Percentiles rank a stretch among this genome's conserved stretches.
These are phyloP conservation scores for Stichopus horrens DNA, from an alignment of 53 echinoderm and acorn worm species.

Conservation along the genomic window DNA sequence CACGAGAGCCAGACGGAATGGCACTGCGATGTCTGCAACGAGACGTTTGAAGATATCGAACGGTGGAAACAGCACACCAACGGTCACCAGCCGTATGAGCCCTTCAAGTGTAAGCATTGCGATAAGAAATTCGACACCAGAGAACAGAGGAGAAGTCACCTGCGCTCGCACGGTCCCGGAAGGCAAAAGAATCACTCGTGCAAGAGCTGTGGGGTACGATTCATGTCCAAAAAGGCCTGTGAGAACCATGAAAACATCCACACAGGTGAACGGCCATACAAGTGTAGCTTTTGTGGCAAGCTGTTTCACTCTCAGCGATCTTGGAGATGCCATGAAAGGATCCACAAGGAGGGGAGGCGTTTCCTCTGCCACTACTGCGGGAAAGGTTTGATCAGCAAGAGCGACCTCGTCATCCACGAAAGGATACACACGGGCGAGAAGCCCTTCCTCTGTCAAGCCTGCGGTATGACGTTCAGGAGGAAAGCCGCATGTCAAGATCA, in stretches of 20 bases:
- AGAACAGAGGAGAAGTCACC: not conserved
- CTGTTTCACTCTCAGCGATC: not conserved
- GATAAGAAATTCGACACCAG: not conserved
- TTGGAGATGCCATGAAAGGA: constrained; percentile 41
- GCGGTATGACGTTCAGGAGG: not conserved
- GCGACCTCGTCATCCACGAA: not conserved
- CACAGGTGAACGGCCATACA: not conserved
- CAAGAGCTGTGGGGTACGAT: constrained; percentile 14
- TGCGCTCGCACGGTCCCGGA: not conserved
- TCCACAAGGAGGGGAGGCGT: constrained; percentile 54
- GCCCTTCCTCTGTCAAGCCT: not conserved
- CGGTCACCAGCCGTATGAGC: not conserved
- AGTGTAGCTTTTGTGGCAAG: not conserved
- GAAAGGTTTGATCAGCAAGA: constrained; percentile 75
- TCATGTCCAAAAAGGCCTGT: not conserved
- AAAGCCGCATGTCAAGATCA: not conserved
- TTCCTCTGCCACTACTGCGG: constrained; percentile 71
- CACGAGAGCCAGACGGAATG: not conserved
- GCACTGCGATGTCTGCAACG: not conserved
- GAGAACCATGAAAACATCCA: not conserved
- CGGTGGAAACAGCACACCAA: not conserved
- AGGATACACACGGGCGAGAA: not conserved
- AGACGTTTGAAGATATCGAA: not conserved
- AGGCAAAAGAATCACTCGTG: not conserved
- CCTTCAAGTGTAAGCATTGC: not conserved